phyloP scores from a whole-genome alignment of 1,140 invertebrate species.

The Papilio xuthus region DNA sequence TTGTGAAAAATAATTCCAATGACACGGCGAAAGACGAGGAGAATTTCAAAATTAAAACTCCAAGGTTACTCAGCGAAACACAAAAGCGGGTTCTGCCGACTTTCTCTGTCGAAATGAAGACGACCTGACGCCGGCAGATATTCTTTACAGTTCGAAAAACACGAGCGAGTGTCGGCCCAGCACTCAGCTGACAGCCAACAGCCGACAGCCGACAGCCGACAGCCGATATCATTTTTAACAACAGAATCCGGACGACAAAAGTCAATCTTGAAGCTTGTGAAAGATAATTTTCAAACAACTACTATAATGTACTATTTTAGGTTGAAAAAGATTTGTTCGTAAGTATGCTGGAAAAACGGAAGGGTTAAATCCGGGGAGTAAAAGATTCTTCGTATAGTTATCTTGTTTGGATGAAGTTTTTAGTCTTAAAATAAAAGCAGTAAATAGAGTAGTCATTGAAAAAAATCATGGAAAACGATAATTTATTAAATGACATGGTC shows the following conservation, averaged over 20 bases:
- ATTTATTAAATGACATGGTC: background rate
- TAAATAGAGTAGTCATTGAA: background rate
- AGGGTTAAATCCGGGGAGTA: too few relatives aligned
- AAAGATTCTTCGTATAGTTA: too few relatives aligned
- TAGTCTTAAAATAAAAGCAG: background rate
- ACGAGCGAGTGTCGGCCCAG: background rate
- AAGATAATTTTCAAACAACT: too few relatives aligned
- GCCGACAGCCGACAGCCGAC: background rate
- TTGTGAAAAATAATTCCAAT: slow-evolving; percentile 18
- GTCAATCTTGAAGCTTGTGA: too few relatives aligned
- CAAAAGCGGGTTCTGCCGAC: slow-evolving; percentile 26
- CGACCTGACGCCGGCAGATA: slow-evolving; percentile 5
- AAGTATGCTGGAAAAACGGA: too few relatives aligned
- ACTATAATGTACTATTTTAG: too few relatives aligned
- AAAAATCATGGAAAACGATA: background rate
- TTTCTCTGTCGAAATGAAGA: slow-evolving; percentile 35
- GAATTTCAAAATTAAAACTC: slow-evolving; percentile 35
- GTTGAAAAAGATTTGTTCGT: too few relatives aligned
- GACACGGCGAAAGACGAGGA: slow-evolving; percentile 14
- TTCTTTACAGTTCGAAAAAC: slow-evolving; percentile 32
- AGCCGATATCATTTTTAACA: background rate
- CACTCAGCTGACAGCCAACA: background rate
- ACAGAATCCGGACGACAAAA: background rate
- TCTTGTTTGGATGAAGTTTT: too few relatives aligned
- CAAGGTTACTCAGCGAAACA: slow-evolving; percentile 29